Percentiles rank a stretch among this genome's conserved stretches.
These are phyloP conservation scores for Metacarcinus magister DNA, from an alignment of 2,888 invertebrate species.

Conservation along the genomic window DNA sequence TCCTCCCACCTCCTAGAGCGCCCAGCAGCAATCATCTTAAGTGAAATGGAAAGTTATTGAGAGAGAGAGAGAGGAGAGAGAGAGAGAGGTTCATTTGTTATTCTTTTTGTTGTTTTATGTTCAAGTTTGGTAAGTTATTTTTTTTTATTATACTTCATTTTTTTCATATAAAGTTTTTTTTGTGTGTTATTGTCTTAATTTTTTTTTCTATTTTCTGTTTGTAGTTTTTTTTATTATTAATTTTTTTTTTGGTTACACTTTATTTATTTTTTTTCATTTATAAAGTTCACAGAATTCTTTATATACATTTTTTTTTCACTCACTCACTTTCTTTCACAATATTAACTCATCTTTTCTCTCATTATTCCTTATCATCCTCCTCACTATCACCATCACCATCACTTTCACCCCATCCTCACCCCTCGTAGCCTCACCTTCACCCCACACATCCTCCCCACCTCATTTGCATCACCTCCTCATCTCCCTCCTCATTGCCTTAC, in stretches of 20 bases:
- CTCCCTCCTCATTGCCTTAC: not conserved
- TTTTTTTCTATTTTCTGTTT: no score
- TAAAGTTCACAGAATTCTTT: not conserved
- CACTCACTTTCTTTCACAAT: not conserved
- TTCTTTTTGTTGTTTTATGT: not conserved
- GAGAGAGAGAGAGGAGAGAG: slow-evolving; percentile 43
- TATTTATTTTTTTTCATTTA: not conserved
- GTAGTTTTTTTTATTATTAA: no score
- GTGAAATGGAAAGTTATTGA: slow-evolving; percentile 22
- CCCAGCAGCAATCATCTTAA: not conserved
- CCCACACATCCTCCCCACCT: not conserved
- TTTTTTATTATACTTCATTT: no score
- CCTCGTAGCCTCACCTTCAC: no score
- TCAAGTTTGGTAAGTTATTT: not conserved
- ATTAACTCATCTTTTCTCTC: not conserved
- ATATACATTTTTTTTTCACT: not conserved
- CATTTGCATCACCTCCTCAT: not conserved
- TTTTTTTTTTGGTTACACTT: not conserved
- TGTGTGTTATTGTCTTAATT: no score
- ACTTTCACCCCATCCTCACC: not conserved
- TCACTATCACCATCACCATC: not conserved
- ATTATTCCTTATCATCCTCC: not conserved
- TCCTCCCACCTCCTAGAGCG: not conserved
- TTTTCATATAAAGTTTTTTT: no score
- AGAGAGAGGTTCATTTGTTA: slow-evolving; percentile 5